Base-by-base conservation (phyloP, 2,113 vertebrate species). In the Plecturocebus donacophilus region DNA sequence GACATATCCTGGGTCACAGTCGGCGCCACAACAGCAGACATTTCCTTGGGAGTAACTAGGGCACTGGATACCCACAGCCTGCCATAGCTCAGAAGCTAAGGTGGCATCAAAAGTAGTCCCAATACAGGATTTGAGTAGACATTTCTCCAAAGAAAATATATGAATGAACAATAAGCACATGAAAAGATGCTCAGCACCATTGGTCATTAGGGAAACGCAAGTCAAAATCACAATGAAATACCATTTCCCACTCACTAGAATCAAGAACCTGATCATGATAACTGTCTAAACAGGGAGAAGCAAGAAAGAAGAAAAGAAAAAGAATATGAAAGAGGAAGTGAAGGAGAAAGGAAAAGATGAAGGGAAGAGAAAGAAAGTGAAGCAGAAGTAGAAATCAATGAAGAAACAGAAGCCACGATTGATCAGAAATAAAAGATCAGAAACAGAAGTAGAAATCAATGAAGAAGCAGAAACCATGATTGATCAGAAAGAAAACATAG, bases 381-480 rank as follows among this genome's bases (percentile, higher is more conserved):
- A 99, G 99, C 99, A 99, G 99, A 94, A 99, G 99, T 97, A 98
- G 99, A 98, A 99, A 99, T 94, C 98, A 99, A 91, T 99, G 99
- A 91, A 99, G 99, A 97, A 99, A 99, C 98, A 99, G 99, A 54
- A 99, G 99, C 27, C 99, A 99, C 17, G 99, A 99, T 79, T 98
- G 98, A 90, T 98, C 99, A 97, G 99, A 99, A 98, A 99, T 99
- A 97, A 99, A 99, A 96, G n/a, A n/a, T n/a, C n/a, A n/a, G n/a
- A n/a, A 99, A 99, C 99, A 99, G 99, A 94, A 99, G 99, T 97
- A 98, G 99, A 98, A 99, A 99, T 94, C 98, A 99, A 91, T 99
- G 99, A 91, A 99, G 99, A 97, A 99, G 99, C 98, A 99, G 99
- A 54, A 99, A 99, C 27, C 99, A 99, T 20, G 99, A 99, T 79